These are phyloP conservation scores for Eulemur coronatus DNA, from an alignment of 2,797 vertebrate genomes.

Conservation along the genomic window DNA sequence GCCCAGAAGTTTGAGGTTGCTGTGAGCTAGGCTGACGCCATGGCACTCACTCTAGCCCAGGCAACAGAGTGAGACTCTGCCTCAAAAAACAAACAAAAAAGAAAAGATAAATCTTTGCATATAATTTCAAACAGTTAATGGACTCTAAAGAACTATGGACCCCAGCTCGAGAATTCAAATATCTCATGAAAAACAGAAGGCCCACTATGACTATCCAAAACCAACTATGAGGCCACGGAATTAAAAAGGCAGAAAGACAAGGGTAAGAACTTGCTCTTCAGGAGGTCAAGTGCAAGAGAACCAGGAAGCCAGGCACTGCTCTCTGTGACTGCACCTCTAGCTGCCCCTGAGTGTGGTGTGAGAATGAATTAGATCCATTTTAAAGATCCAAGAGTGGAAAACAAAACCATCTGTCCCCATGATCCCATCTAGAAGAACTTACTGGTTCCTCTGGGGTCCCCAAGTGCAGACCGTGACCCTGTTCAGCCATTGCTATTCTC, in stretches of 20 bases:
- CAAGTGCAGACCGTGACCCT: neutral
- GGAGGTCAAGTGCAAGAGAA: neutral
- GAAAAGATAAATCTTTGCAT: neutral
- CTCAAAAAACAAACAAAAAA: no score
- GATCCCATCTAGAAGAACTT: neutral
- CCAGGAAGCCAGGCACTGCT: neutral
- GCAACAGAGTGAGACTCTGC: no score
- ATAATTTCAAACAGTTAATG: neutral
- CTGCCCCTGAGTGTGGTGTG: neutral
- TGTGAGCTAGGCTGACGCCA: no score
- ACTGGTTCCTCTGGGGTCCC: neutral
- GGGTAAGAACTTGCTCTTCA: neutral
- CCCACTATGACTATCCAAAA: neutral
- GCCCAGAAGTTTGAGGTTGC: no score
- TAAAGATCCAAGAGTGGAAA: neutral
- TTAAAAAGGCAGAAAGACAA: neutral
- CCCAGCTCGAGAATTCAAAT: neutral
- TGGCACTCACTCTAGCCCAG: no score
- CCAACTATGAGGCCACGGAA: neutral
- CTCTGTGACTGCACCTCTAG: neutral
- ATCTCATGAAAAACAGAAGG: neutral
- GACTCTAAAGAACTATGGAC: neutral
- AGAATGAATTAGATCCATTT: neutral
- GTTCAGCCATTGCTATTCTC: neutral
- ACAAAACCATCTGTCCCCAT: neutral